Base-by-base conservation (phyloP, 2,113 vertebrate species). In the Nannobrachium achirus region DNA sequence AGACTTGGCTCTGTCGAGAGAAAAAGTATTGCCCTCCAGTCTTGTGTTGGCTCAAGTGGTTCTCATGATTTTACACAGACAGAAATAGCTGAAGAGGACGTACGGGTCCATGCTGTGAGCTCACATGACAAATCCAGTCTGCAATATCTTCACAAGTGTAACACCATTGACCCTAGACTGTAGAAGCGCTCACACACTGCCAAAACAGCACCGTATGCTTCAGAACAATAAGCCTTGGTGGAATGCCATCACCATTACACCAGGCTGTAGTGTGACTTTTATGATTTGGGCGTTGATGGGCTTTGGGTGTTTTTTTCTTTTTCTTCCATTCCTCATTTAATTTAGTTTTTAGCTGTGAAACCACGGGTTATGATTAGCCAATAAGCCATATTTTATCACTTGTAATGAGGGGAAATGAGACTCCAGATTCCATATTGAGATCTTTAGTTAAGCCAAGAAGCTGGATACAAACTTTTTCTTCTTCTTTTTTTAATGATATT, bases 1-100 rank as follows among this genome's bases (percentile, higher is more conserved):
- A 71, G 52, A 69, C 56, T 52, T 61, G 69, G 66, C 13, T 19
- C 45, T 65, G 67, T 62, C 41, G n/a, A 0, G 38, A 41, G 59
- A 42, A 1, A 7, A 71, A 69, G 70, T 62, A 55, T 75, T 63
- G 64, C 64, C 66, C 74, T 79, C 67, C 73, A 60, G 41, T 57
- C 53, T 69, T 69, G 74, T 75, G 81, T 68, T 71, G 60, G 76
- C 46, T 79, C 56, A 80, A 83, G 83, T 67, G 60, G 45, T 89
- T 85, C 79, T 83, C 84, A 79, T 81, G 79, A 89, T 88, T 86
- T 73, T 81, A 56, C 69, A 40, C 57, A 14, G 82, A 80, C 81
- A 80, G 71, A 87, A 91, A 86, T 76, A 85, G 74, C 69, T 51
- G 58, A 66, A 69, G 71, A 84, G 19, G 66, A 75, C 53, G 75